Percentiles rank a stretch among this genome's conserved stretches.
Evolutionary conservation across 2,113 vertebrate species (phyloP).

Genomic region (Rynchops niger): DNA sequence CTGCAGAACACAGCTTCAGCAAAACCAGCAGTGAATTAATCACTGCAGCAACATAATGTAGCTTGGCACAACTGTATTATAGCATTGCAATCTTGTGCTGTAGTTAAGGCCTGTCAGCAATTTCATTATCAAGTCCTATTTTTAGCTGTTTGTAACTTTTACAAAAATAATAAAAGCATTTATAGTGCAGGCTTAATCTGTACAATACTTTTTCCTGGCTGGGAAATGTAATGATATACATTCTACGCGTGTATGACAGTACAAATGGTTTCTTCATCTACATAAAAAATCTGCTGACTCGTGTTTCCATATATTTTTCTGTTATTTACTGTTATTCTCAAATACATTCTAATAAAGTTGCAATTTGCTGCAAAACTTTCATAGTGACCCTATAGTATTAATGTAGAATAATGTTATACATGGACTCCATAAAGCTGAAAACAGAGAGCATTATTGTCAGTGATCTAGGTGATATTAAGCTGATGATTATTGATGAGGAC

Average conservation of each 20-base stretch:
- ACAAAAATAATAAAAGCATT: constrained; percentile 30
- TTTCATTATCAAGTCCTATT: constrained; percentile 40
- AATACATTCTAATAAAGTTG: neutral
- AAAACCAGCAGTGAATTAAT: constrained; percentile 25
- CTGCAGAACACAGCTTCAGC: constrained; percentile 16
- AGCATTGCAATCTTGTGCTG: neutral
- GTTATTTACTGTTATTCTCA: constrained; percentile 3
- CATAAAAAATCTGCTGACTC: constrained; percentile 21
- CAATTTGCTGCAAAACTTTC: neutral
- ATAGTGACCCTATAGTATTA: neutral
- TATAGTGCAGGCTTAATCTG: neutral
- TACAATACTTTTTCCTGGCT: neutral
- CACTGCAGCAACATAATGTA: constrained; percentile 1
- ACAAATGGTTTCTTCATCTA: neutral
- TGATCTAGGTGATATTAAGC: neutral
- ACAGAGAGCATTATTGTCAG: neutral
- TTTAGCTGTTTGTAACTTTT: constrained; percentile 9
- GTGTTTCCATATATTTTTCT: neutral
- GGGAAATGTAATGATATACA: neutral
- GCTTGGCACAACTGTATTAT: neutral
- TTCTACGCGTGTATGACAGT: neutral
- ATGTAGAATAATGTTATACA: neutral
- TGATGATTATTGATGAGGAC: neutral
- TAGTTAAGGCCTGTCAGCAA: constrained; percentile 41
- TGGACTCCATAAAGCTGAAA: neutral